These are phyloP conservation scores for Emydocephalus ijimae DNA, from an alignment of 2,113 vertebrate genomes.

Conservation along the genomic window DNA sequence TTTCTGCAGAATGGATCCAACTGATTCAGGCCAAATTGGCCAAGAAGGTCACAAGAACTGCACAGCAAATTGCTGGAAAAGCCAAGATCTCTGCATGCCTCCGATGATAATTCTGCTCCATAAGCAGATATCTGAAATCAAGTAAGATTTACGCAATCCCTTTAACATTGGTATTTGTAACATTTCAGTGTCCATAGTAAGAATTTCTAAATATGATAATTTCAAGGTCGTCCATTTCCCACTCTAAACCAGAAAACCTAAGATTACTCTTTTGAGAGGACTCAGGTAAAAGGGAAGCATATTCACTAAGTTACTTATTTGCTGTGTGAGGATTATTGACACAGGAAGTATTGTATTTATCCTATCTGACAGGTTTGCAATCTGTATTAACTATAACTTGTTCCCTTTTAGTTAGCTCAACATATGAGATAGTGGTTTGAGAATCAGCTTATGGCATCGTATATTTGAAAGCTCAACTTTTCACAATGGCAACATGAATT, in stretches of 20 bases:
- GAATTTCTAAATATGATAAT: background rate
- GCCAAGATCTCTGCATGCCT: constrained; percentile 91
- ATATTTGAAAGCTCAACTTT: background rate
- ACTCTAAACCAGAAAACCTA: background rate
- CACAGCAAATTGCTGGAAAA: constrained; percentile 98
- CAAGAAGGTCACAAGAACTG: constrained; percentile 92
- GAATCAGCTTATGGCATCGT: background rate
- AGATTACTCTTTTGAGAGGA: background rate
- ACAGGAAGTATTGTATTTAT: background rate
- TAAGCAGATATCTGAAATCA: constrained; percentile 76
- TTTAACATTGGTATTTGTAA: background rate
- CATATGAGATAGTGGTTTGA: background rate
- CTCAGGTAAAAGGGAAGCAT: background rate
- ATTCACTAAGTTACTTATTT: background rate
- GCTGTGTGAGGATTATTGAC: background rate
- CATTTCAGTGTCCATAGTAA: background rate
- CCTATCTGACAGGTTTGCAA: background rate
- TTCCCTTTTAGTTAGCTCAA: background rate
- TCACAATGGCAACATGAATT: background rate
- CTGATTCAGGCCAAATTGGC: constrained; percentile 85
- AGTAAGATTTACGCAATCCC: background rate
- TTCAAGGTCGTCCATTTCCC: background rate
- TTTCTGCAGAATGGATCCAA: constrained; percentile 84
- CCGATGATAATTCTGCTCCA: constrained; percentile 85
- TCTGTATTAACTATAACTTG: background rate